phyloP scores from a whole-genome alignment of 2,888 invertebrate species.

The Chrysodeixis includens region DNA sequence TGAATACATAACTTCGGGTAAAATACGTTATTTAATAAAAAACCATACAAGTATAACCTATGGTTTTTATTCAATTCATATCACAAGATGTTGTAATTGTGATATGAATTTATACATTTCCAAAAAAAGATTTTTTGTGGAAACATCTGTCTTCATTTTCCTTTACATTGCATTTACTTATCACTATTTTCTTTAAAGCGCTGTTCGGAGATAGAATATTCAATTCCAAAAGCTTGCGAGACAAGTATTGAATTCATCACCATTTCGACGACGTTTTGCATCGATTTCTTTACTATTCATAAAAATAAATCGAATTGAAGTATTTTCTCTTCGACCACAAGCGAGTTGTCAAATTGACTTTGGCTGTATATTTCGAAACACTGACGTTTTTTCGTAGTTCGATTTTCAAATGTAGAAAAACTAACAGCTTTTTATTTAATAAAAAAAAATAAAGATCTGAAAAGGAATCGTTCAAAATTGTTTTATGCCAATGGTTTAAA shows the following conservation, averaged over 20 bases:
- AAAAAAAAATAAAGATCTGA: background rate
- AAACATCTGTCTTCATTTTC: conserved; percentile 2
- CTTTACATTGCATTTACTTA: background rate
- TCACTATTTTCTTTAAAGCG: background rate
- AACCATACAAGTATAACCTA: too few relatives aligned
- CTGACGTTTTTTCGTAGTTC: background rate
- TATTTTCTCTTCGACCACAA: background rate
- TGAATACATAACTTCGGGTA: background rate
- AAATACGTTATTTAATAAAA: too few relatives aligned
- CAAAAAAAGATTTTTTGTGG: background rate
- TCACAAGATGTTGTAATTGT: too few relatives aligned
- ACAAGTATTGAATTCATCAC: background rate
- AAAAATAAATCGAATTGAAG: background rate
- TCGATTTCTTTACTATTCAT: conserved; percentile 4
- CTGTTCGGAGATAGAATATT: background rate
- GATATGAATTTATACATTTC: too few relatives aligned
- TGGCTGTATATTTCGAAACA: background rate
- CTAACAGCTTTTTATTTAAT: background rate
- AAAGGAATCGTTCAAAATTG: background rate
- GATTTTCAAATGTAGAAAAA: background rate
- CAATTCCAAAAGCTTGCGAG: conserved; percentile 4
- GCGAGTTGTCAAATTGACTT: background rate
- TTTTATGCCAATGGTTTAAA: background rate
- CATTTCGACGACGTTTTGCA: background rate
- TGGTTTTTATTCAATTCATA: too few relatives aligned